Conservation (phyloP, 1,140 invertebrate species). For the Zaprionus camerounensis region DNA sequence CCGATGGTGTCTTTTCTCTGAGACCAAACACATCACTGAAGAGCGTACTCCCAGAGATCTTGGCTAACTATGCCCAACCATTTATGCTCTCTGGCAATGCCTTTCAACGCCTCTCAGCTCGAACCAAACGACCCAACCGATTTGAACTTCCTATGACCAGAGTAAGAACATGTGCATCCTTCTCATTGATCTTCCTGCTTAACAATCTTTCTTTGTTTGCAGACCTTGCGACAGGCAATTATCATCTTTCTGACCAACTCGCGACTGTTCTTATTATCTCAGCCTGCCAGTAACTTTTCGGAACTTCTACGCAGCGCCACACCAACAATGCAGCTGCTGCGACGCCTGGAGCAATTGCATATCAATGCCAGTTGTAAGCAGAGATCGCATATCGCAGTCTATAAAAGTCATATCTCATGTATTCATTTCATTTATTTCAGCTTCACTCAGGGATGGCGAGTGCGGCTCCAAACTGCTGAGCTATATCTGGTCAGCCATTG, state of each 20-base stretch:
- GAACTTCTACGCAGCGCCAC: constrained; percentile 23
- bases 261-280: constrained; percentile 45
- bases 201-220: constrained; percentile 23
- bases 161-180: constrained; percentile 45
- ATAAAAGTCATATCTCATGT: neutral
- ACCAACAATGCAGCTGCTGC: constrained; percentile 41
- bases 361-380: constrained; percentile 45
- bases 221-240: constrained; percentile 53
- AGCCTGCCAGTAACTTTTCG: constrained; percentile 21
- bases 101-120: constrained; percentile 51
- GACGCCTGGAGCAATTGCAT: constrained; percentile 43
- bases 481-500: constrained; percentile 65
- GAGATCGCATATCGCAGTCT: neutral
- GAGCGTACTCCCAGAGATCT: constrained; percentile 53
- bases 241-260: constrained; percentile 35
- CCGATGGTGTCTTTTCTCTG: constrained; percentile 34
- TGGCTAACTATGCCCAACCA: constrained; percentile 51
- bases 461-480: constrained; percentile 61
- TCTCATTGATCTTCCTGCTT: neutral
- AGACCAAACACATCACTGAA: constrained; percentile 48
- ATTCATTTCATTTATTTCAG: neutral
- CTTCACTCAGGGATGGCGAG: neutral
- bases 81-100: constrained; percentile 71
- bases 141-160: constrained; percentile 52
- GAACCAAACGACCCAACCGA: constrained; percentile 15